These are phyloP conservation scores for Protophormia terraenovae DNA, from an alignment of 2,888 invertebrate genomes.

Conservation along the genomic window DNA sequence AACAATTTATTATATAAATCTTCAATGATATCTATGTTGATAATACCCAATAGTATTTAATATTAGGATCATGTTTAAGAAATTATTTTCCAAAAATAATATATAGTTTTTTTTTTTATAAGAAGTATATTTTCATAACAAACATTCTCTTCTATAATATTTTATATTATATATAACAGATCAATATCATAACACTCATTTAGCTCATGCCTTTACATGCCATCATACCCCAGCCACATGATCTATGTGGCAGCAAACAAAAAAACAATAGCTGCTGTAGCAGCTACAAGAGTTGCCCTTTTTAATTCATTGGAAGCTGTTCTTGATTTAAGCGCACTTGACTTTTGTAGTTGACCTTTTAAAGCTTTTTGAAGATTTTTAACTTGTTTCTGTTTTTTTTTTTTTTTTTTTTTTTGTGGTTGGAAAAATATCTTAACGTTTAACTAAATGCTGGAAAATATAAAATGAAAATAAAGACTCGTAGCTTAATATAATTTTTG, in stretches of 20 bases:
- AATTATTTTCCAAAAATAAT: not conserved
- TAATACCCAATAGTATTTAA: too few species aligned
- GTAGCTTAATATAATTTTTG: constrained; percentile 31
- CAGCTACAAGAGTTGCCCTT: constrained; percentile 50
- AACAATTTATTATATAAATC: too few species aligned
- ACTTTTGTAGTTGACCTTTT: constrained; percentile 64
- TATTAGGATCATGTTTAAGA: too few species aligned
- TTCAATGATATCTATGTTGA: too few species aligned
- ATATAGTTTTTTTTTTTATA: not conserved
- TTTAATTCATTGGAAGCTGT: constrained; percentile 67
- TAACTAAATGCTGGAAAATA: constrained; percentile 30
- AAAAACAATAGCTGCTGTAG: not conserved
- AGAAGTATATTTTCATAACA: constrained; percentile 30
- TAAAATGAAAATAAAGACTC: constrained; percentile 7
- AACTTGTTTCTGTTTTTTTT: constrained; percentile 47
- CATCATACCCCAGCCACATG: constrained; percentile 35
- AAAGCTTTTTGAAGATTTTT: constrained; percentile 55
- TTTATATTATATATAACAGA: not conserved
- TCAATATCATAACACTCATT: constrained; percentile 65
- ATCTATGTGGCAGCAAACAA: constrained; percentile 8
- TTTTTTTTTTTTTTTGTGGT: not conserved
- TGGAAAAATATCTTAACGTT: constrained; percentile 41
- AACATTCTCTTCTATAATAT: constrained; percentile 27
- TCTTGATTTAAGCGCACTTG: constrained; percentile 68
- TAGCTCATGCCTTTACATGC: constrained; percentile 60